Percentiles rank a stretch among this genome's conserved stretches.
Conservation (phyloP, 23 tunicate genomes). For the Trididemnum nubilum region DNA sequence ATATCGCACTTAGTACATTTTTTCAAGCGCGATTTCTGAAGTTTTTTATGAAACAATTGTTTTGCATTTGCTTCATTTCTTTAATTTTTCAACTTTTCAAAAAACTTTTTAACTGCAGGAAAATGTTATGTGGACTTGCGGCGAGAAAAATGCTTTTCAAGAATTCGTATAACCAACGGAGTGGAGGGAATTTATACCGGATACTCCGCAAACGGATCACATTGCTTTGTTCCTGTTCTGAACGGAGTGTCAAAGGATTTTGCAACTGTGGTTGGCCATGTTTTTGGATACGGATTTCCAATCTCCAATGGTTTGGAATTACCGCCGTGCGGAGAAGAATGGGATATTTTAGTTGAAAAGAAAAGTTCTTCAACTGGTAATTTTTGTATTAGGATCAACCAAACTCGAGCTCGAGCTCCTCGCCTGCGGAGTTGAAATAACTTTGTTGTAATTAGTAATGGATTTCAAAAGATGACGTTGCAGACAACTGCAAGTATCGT, state of each 20-base stretch:
- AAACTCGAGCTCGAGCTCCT: too few relatives aligned
- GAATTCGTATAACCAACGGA: neutral
- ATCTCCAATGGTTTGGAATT: neutral
- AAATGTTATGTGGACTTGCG: constrained; percentile 76
- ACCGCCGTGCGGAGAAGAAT: constrained; percentile 1
- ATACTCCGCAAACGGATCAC: constrained; percentile 54
- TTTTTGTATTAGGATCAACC: too few relatives aligned
- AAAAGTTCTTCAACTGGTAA: neutral
- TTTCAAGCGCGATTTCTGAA: too few relatives aligned
- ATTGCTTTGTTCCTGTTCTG: constrained; percentile 42
- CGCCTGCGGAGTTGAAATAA: too few relatives aligned
- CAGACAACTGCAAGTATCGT: too few relatives aligned
- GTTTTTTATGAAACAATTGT: neutral
- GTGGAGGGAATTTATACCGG: constrained; percentile 56
- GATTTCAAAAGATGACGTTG: too few relatives aligned
- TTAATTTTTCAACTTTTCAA: too few relatives aligned
- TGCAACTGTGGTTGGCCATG: neutral
- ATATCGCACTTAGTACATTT: too few relatives aligned
- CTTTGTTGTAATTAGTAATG: too few relatives aligned
- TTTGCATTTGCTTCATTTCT: too few relatives aligned
- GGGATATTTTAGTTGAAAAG: neutral
- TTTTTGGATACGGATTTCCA: constrained; percentile 24
- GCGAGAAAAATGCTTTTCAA: constrained; percentile 40
- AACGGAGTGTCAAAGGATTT: neutral
- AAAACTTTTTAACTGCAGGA: too few relatives aligned